phyloP scores from a whole-genome alignment of 2,888 invertebrate genomes.

The Rosalia funebris region DNA sequence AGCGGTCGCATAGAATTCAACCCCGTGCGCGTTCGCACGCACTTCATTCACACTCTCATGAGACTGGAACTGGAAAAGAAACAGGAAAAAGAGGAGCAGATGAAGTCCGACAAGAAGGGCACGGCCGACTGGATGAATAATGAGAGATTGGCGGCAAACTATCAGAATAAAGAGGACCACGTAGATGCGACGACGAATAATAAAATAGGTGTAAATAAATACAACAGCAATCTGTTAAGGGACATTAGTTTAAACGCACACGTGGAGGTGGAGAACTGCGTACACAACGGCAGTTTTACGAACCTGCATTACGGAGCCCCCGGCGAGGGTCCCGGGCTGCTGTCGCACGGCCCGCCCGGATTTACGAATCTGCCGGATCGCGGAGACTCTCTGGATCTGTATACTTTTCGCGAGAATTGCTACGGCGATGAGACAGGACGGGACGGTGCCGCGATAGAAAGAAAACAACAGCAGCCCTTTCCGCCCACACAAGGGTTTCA shows the following conservation, averaged over 20 bases:
- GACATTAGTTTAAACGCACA: constrained; percentile 68
- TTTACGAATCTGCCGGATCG: constrained; percentile 64
- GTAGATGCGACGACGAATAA: constrained; percentile 24
- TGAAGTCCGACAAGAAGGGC: constrained; percentile 60
- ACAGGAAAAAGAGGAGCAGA: constrained; percentile 69
- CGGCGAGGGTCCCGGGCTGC: constrained; percentile 62
- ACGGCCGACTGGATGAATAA: constrained; percentile 66
- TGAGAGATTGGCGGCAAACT: constrained; percentile 59
- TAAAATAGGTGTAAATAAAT: constrained; percentile 51
- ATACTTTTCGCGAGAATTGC: constrained; percentile 71
- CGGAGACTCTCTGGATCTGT: constrained; percentile 71
- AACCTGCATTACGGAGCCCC: constrained; percentile 74
- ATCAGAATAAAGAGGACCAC: constrained; percentile 42
- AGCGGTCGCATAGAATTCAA: constrained; percentile 96
- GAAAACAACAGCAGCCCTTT: constrained; percentile 48
- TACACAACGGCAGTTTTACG: constrained; percentile 74
- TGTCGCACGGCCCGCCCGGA: constrained; percentile 50
- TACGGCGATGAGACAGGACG: constrained; percentile 66
- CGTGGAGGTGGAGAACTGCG: constrained; percentile 73
- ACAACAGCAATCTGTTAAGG: constrained; percentile 64
- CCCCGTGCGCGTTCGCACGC: constrained; percentile 92
- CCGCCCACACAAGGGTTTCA: constrained; percentile 61
- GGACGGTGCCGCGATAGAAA: constrained; percentile 45
- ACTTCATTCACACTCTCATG: constrained; percentile 97
- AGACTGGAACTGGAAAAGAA: constrained; percentile 89